These are phyloP conservation scores for Tolypeutes matacus DNA, from an alignment of 2,797 vertebrate species.

Conservation along the genomic window DNA sequence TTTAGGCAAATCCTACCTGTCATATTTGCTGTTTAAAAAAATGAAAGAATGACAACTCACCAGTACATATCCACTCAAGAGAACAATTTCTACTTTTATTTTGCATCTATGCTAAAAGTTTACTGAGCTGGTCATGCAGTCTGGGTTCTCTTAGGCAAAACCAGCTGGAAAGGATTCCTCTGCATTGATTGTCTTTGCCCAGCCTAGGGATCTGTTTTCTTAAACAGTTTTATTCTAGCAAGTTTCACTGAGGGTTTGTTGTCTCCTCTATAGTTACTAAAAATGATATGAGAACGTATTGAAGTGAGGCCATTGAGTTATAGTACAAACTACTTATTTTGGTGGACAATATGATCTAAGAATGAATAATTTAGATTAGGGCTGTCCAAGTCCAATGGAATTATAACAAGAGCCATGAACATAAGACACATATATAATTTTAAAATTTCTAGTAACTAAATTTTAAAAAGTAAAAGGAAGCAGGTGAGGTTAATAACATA, in stretches of 20 bases:
- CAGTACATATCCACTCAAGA: not conserved
- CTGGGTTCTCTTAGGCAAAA: not conserved
- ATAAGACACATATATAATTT: not conserved
- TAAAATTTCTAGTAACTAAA: not conserved
- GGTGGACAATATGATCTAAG: not conserved
- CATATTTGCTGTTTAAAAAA: not conserved
- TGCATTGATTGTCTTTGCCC: not conserved
- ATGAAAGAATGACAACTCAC: not conserved
- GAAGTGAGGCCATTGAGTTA: not conserved
- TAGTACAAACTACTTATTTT: not conserved
- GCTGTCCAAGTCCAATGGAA: not conserved
- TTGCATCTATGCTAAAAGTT: not conserved
- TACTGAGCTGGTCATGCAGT: not conserved
- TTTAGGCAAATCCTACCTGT: not conserved
- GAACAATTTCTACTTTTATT: not conserved
- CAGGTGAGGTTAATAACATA: not conserved
- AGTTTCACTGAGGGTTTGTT: not conserved
- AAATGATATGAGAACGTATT: not conserved
- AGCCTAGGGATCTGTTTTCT: not conserved
- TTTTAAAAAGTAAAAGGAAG: not conserved
- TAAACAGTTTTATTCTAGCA: not conserved
- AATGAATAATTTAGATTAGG: not conserved
- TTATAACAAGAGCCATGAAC: not conserved
- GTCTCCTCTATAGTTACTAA: conserved; percentile 12
- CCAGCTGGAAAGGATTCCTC: not conserved